These are phyloP conservation scores for Neotoxoptera formosana DNA, from an alignment of 1,140 invertebrate species.

Conservation along the genomic window DNA sequence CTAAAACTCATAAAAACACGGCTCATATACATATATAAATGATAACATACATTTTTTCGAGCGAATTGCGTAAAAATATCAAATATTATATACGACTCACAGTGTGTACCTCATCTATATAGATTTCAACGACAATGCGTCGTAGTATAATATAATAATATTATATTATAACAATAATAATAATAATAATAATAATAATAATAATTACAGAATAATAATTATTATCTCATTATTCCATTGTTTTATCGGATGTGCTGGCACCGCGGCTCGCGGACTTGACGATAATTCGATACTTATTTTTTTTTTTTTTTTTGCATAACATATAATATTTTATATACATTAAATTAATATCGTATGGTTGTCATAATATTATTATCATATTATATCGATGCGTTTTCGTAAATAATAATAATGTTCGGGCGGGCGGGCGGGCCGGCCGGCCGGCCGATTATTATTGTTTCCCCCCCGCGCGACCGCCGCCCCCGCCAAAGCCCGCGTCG, in stretches of 20 bases:
- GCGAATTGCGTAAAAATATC: not conserved
- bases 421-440: no score
- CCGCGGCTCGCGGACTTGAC: not conserved
- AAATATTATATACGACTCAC: not conserved
- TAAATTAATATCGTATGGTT: not conserved
- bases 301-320: not conserved
- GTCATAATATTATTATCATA: not conserved
- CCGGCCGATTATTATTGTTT: not conserved
- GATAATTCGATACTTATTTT: not conserved
- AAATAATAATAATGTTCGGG: slow-evolving; percentile 3
- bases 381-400: not conserved
- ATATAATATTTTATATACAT: not conserved
- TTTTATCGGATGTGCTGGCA: not conserved
- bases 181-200: not conserved
- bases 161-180: no score
- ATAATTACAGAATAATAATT: not conserved
- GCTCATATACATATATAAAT: not conserved
- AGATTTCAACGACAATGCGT: not conserved
- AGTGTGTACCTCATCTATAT: not conserved
- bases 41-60: not conserved
- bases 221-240: slow-evolving; percentile 1
- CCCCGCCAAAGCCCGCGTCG: not conserved
- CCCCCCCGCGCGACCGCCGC: slow-evolving; percentile 9
- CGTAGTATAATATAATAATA: not conserved
- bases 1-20: not conserved